Base-by-base conservation (phyloP, 1,140 invertebrate genomes). In the Zaprionus vittiger region DNA sequence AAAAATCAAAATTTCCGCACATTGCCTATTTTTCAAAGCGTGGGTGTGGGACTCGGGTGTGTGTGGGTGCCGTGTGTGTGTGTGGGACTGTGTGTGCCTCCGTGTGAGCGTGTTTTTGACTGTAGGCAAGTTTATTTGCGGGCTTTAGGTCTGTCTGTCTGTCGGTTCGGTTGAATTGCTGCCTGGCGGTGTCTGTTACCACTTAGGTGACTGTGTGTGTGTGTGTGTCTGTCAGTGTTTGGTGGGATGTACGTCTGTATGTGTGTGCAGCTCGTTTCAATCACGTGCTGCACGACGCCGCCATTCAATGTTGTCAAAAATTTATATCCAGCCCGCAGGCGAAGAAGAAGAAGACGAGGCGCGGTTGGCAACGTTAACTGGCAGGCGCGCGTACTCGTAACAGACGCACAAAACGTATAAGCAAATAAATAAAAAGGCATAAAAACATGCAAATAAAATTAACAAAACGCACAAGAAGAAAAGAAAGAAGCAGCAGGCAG, bases 1-100 rank as follows among this genome's bases (percentile, higher is more conserved):
- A 91, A 90, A 90, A 90, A 90, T 90, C 86, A 90, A 90, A 90
- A 90, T 90, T 90, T 90, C 85, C 85, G 71, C 82, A 90, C 77
- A 85, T 91, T 85, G 85, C 85, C 85, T 90, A 85, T 78, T 90
- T 83, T 80, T 64, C 73, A 78, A 78, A 83, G 55, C 65, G 44
- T 60, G 68, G 55, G 65, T 47, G 71, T 28, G 47, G 66, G 56
- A 12, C 5, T 37, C 37, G 38, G 20, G 17, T 37, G 61, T 38
- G 17, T 34, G 2, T 22, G 41, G 20, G 3, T 5, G 6, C 9
- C 31, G 31, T 11, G 31, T 20, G 22, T 31, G n/a, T 20, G 34
- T 37, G 14, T 6, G 62, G 47, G 6, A 38, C 20, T 20, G 56
- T 28, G 41, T 12, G 34, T 22, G 20, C 59, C 44, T 28, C 7